A percentile compares a stretch with the other conserved stretches of the same genome.
phyloP scores from a whole-genome alignment of 2,113 vertebrate species.

The Pyxicephalus adspersus region DNA sequence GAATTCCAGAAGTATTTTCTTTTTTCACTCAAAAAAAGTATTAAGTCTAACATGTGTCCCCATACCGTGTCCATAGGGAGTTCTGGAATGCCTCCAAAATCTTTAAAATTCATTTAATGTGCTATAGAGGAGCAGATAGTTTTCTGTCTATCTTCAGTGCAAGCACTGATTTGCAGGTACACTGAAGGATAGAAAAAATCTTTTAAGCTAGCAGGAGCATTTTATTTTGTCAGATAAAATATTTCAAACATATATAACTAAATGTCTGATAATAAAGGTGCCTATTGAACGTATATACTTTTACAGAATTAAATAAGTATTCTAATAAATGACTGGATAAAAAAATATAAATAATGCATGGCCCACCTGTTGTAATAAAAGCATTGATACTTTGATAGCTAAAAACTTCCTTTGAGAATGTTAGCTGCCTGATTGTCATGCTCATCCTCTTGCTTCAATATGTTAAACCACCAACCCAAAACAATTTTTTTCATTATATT shows the following conservation, averaged over 20 bases:
- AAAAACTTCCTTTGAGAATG: too few species aligned
- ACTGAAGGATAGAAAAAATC: neutral
- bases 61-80: slow-evolving; percentile 47
- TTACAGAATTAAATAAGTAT: too few species aligned
- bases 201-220: slow-evolving; percentile 22
- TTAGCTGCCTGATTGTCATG: too few species aligned
- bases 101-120: slow-evolving; percentile 55
- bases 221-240: slow-evolving; percentile 6
- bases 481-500: too few species aligned
- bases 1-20: slow-evolving; percentile 38
- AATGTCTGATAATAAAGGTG: slow-evolving; percentile 2
- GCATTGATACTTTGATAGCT: too few species aligned
- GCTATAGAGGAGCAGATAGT: slow-evolving; percentile 46
- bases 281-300: neutral
- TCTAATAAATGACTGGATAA: too few species aligned
- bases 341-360: too few species aligned
- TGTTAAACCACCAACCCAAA: too few species aligned
- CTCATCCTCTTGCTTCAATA: too few species aligned
- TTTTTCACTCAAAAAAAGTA: slow-evolving; percentile 48
- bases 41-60: slow-evolving; percentile 48
- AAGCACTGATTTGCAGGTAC: slow-evolving; percentile 31
- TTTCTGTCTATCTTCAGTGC: slow-evolving; percentile 45
- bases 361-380: too few species aligned
- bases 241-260: neutral
- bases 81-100: slow-evolving; percentile 53